Base-by-base conservation (phyloP, 2,888 invertebrate genomes). In the Noctua fimbriata region DNA sequence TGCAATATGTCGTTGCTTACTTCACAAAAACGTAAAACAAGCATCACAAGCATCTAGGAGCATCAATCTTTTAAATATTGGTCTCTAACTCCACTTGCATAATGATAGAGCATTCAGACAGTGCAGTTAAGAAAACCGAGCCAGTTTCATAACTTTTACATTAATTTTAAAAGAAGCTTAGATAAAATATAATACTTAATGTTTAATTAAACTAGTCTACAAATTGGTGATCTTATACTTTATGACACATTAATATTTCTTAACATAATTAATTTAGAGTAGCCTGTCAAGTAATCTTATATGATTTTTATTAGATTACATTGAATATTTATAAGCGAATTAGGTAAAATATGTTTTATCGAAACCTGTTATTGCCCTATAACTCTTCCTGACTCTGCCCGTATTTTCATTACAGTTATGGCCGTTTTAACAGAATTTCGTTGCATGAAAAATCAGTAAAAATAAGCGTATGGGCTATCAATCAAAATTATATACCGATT, bases 401-500 rank as follows among this genome's bases (percentile, higher is more conserved):
- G 88, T 91, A 90, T 91, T 93, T 93, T 92, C 92, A 93, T 93
- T 93, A 93, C 90, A 89, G 92, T 93, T 94, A 94, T 93, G 91
- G 91, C 90, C 86, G 79, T 88, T 88, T 92, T 93, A 90, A 92
- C 89, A 91, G 90, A 90, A 92, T 90, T 92, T 91, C 87, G 91
- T 92, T 90, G 89, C 92, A 93, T 93, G 93, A 93, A 94, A 95
- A 94, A 93, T 94, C 92, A 91, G 93, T 93, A 93, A 94, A 94
- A 93, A 91, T 90, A 91, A 91, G 83, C 88, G 91, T 90, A 85
- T 69, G 85, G 91, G 92, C 93, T 92, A 95, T 95, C 95, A 93
- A 95, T 95, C 95, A 95, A 94, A 88, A 94, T 95, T 95, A 94
- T 93, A 92, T 92, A 90, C 90, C 93, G 92, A 94, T 95, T 94